A percentile compares a stretch with the other conserved stretches of the same genome.
Evolutionary conservation across 1,140 invertebrate genomes (phyloP).

Genomic region (Zophobas atratus): DNA sequence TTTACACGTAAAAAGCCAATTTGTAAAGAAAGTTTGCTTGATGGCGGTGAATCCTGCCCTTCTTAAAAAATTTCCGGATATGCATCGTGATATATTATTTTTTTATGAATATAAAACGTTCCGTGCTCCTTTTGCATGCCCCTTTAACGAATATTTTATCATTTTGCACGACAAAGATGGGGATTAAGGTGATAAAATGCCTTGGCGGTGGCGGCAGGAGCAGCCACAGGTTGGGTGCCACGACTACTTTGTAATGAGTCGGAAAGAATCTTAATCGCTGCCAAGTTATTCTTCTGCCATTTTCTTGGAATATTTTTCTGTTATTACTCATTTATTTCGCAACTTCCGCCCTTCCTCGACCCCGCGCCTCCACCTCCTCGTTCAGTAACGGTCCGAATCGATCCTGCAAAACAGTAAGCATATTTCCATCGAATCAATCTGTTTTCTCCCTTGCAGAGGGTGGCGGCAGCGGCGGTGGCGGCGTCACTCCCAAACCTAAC

Average conservation of each 20-base stretch:
- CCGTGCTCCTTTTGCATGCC: not conserved
- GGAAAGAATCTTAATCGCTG: not conserved
- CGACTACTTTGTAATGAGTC: conserved; percentile 1
- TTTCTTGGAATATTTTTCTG: not conserved
- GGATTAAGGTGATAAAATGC: conserved; percentile 34
- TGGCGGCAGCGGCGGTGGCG: conserved; percentile 7
- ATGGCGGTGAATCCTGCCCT: too few relatives aligned
- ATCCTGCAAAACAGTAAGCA: conserved; percentile 32
- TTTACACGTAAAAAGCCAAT: too few relatives aligned
- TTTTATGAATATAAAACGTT: conserved; percentile 31
- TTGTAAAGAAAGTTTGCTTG: too few relatives aligned
- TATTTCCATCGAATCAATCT: conserved; percentile 32
- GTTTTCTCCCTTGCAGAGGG: conserved; percentile 21
- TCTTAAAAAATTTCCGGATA: too few relatives aligned
- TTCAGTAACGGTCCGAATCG: conserved; percentile 32
- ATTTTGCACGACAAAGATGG: conserved; percentile 1
- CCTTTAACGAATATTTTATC: conserved; percentile 29
- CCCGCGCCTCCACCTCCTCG: not conserved
- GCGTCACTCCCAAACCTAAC: conserved; percentile 36
- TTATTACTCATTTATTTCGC: conserved; percentile 4
- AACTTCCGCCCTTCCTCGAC: conserved; percentile 5
- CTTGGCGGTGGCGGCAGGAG: not conserved
- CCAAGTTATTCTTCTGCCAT: not conserved
- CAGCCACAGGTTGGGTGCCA: conserved; percentile 18
- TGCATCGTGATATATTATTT: not conserved